phyloP scores from a whole-genome alignment of 2,888 invertebrate genomes.

The Caradrina kadenii region DNA sequence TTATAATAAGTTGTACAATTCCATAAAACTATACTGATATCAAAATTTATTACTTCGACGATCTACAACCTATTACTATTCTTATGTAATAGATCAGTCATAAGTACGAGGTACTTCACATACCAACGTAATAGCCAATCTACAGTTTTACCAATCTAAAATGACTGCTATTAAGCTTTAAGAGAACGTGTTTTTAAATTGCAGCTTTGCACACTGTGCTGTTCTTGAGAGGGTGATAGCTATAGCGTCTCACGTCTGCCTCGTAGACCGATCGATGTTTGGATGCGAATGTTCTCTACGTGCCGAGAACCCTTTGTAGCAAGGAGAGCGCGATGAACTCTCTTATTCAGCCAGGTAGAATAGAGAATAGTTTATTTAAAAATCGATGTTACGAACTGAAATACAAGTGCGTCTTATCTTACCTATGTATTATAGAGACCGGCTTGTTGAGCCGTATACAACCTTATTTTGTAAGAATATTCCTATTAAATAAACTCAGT shows the following conservation, averaged over 20 bases:
- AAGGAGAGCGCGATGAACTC: conserved; percentile 42
- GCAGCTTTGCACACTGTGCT: conserved; percentile 17
- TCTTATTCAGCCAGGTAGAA: conserved; percentile 32
- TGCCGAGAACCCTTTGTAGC: conserved; percentile 16
- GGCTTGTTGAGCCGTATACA: too few species aligned
- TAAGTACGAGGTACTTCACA: conserved; percentile 18
- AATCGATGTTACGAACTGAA: background rate
- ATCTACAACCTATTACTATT: conserved; percentile 20
- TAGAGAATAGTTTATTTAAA: background rate
- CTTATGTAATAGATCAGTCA: conserved; percentile 27
- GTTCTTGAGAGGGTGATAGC: conserved; percentile 27
- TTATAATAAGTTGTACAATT: too few species aligned
- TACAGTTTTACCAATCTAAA: conserved; percentile 16
- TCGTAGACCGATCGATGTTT: conserved; percentile 45
- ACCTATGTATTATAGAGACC: too few species aligned
- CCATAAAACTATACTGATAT: too few species aligned
- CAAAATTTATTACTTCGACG: conserved; percentile 9
- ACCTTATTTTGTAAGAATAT: too few species aligned
- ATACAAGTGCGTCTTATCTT: background rate
- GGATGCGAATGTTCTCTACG: conserved; percentile 41
- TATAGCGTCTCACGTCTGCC: conserved; percentile 32
- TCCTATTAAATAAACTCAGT: too few species aligned
- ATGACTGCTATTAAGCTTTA: background rate
- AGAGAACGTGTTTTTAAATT: conserved; percentile 6
- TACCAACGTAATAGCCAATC: conserved; percentile 20